Evolutionary conservation across 2,888 invertebrate species (phyloP), one percentile per base, ranked within the genome.

Genomic region (Steinernema carpocapsae): DNA sequence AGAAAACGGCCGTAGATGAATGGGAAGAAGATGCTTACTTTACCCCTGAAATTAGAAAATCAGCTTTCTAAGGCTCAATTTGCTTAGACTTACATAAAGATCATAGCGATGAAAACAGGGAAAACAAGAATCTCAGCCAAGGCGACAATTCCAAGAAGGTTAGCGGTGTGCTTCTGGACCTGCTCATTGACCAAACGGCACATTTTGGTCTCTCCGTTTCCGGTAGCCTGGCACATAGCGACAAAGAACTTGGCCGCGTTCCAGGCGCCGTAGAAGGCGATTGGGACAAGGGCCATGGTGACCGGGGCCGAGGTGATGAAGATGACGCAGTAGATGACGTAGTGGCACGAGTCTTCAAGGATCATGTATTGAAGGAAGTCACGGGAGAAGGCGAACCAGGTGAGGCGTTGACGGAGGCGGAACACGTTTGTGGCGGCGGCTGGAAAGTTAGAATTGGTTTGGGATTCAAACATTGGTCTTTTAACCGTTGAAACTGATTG

Each of bases 1-100:
- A 99, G 90, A 90, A 99, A 99, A 88, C 97, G 94, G 90, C 96
- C 97, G 91, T 97, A 99, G 86, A 96, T 92, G 89, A 99, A 93
- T 59, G 97, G 96, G 17, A 95, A 93, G 87, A 97, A 90, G 76
- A 97, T 90, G 37, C 93, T 94, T 87, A 93, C 93, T 89, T 92
- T 92, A 37, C 96, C 96, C 89, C 96, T 97, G 90, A 71, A 91
- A 90, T 78, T 70, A 46, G 75, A 73, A 76, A 74, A 73, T 26
- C 59, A 56, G 45, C 42, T 0, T n/a, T 71, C 10, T 22, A 71
- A 72, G 37, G 3, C 37, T 10, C 3, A 37, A 37, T 6, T 37
- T 10, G 10, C 37, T 75, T 46, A n/a, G 29, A 92, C 93, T 92
- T 90, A 97, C 95, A 92, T 91, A 80, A 97, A 92, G n/a, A 91